phyloP scores from a whole-genome alignment of 2,888 invertebrate genomes.

The Eupithecia centaureata region DNA sequence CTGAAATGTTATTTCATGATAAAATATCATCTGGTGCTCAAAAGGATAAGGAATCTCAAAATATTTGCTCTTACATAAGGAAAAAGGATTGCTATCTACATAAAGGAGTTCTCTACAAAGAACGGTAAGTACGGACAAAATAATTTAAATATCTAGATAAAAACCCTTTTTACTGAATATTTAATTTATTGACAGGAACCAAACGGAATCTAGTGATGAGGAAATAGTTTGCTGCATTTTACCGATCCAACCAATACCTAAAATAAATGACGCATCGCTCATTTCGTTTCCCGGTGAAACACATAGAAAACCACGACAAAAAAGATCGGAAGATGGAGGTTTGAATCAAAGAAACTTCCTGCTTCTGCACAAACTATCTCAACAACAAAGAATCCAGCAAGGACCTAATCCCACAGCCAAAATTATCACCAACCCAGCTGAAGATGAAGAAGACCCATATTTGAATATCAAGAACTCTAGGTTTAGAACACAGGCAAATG shows the following conservation, averaged over 20 bases:
- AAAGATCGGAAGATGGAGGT: slow-evolving; percentile 53
- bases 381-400: slow-evolving; percentile 46
- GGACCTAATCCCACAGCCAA: slow-evolving; percentile 45
- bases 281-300: slow-evolving; percentile 51
- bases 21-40: slow-evolving; percentile 19
- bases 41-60: slow-evolving; percentile 34
- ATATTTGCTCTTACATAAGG: slow-evolving; percentile 53
- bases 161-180: not conserved
- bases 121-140: slow-evolving; percentile 18
- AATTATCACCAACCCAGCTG: slow-evolving; percentile 54
- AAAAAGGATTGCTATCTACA: slow-evolving; percentile 57
- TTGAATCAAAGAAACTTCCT: slow-evolving; percentile 65
- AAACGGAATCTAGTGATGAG: slow-evolving; percentile 37
- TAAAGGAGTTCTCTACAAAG: slow-evolving; percentile 58
- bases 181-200: slow-evolving; percentile 42
- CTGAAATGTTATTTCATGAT: slow-evolving; percentile 23
- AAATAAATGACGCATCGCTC: slow-evolving; percentile 38
- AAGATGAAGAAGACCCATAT: slow-evolving; percentile 69
- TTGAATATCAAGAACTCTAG: slow-evolving; percentile 72
- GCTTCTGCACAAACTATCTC: slow-evolving; percentile 54
- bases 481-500: slow-evolving; percentile 46
- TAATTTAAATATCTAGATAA: slow-evolving; percentile 42
- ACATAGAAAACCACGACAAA: slow-evolving; percentile 41
- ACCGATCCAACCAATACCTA: slow-evolving; percentile 45
- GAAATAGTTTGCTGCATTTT: slow-evolving; percentile 62